Percentiles rank a stretch among this genome's conserved stretches.
Evolutionary conservation across 1,140 invertebrate species (phyloP).

Genomic region (Rhyzopertha dominica): DNA sequence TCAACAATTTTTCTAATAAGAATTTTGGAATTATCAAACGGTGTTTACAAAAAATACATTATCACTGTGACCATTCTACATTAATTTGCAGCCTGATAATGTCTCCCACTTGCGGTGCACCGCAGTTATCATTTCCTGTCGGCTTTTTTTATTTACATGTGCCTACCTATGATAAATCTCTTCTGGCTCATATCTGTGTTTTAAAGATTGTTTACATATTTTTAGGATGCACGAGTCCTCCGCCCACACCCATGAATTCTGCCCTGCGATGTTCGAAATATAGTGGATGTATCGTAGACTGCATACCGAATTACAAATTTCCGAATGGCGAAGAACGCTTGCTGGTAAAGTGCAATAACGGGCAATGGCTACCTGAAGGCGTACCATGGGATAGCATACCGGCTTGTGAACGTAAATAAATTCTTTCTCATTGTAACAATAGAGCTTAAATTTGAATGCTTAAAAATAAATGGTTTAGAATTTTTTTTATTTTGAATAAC

Average conservation of each 20-base stretch:
- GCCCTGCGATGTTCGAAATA: slow-evolving; percentile 45
- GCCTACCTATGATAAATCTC: not conserved
- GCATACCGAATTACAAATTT: slow-evolving; percentile 54
- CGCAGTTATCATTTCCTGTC: slow-evolving; percentile 6
- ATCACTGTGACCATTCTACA: no score
- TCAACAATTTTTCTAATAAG: no score
- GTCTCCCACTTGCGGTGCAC: not conserved
- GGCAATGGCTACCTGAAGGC: slow-evolving; percentile 54
- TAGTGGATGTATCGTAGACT: slow-evolving; percentile 53
- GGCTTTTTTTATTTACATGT: not conserved
- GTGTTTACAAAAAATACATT: no score
- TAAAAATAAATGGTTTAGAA: not conserved
- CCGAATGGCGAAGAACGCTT: slow-evolving; percentile 52
- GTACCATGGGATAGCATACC: slow-evolving; percentile 50
- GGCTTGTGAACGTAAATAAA: slow-evolving; percentile 57
- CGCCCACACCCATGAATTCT: slow-evolving; percentile 45
- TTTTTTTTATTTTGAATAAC: not conserved
- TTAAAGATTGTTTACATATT: not conserved
- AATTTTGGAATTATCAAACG: no score
- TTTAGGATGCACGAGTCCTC: slow-evolving; percentile 38
- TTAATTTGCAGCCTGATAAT: not conserved
- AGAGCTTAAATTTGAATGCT: not conserved
- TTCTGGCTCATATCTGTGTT: not conserved
- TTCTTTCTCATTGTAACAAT: no score
- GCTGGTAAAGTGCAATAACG: slow-evolving; percentile 50